A percentile compares a stretch with the other conserved stretches of the same genome.
Evolutionary conservation across 2,113 vertebrate species (phyloP).

Genomic region (Burhinus oedicnemus): DNA sequence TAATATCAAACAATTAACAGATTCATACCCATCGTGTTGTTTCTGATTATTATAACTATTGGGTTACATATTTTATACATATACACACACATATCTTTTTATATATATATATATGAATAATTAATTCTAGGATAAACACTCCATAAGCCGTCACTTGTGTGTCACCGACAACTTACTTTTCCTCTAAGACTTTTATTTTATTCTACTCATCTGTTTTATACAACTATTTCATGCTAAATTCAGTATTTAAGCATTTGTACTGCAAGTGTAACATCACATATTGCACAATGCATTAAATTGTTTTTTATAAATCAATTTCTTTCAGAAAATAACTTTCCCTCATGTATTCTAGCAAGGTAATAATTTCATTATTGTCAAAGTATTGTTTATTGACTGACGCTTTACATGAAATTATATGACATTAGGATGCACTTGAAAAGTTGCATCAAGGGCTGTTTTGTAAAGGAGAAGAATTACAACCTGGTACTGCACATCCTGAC

Average conservation of each 20-base stretch:
- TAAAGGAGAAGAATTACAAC: neutral
- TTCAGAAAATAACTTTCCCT: neutral
- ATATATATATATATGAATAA: neutral
- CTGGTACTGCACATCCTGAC: neutral
- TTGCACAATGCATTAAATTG: fast-evolving
- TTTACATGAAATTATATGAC: neutral
- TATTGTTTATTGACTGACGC: neutral
- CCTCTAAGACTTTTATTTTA: neutral
- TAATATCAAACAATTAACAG: neutral
- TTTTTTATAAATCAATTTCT: neutral
- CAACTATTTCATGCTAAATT: neutral
- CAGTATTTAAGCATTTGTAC: neutral
- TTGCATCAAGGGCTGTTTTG: neutral
- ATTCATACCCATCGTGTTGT: neutral
- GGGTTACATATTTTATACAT: neutral
- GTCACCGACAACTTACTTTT: neutral
- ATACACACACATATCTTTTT: neutral
- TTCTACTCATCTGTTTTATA: neutral
- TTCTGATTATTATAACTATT: neutral
- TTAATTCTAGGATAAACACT: neutral
- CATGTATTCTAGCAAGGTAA: neutral
- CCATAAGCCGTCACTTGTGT: neutral
- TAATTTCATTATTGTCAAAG: neutral
- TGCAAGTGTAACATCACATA: neutral
- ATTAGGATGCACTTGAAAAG: neutral